Evolutionary conservation across 2,113 vertebrate species (phyloP), one percentile per base, ranked within the genome.

Genomic region (Saguinus midas): DNA sequence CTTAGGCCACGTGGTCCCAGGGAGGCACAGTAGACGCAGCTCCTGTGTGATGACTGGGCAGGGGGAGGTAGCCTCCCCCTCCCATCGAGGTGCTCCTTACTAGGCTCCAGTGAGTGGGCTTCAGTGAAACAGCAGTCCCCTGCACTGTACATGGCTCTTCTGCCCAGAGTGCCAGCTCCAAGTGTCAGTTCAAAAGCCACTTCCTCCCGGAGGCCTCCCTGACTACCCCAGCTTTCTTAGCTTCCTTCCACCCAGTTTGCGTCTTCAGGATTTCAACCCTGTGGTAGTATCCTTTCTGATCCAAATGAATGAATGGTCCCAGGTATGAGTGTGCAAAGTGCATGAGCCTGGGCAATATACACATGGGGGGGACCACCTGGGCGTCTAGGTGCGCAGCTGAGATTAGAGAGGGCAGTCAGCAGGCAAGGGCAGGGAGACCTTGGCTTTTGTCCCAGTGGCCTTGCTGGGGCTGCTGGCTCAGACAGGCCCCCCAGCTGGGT

Each of bases 1-100:
- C 48, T 48, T 21, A 72, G 21, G 66, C 48, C 1, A 1, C 0
- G 1, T 8, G n/a, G 29, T 40, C 58, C 37, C 5, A 0, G 8
- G 23, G 72, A 23, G 58, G 23, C 68, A 23, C 37, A 2, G 48
- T 40, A 50, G 55, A 9, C 48, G 32, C 9, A 35, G n/a, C 21
- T 27, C 57, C 75, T 17, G 58, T n/a, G 76, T 23, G 52, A 37
- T 92, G 4, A 43, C 58, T 18, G 57, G 50, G 21, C 23, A 52
- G 20, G n/a, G 79, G 88, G 52, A 82, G 55, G 84, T 0, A 0
- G 45, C 52, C 20, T 55, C 14, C 20, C 48, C 18, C 35, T 50
- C 17, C 61, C 45, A 37, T n/a, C 4, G 5, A 40, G 16, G 35
- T 9, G 23, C 55, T 43, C 70, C 50, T 86, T 43, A 45, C 48